Evolutionary conservation across 2,797 vertebrate genomes (phyloP).

Genomic region (Enteromius trimaculatus): DNA sequence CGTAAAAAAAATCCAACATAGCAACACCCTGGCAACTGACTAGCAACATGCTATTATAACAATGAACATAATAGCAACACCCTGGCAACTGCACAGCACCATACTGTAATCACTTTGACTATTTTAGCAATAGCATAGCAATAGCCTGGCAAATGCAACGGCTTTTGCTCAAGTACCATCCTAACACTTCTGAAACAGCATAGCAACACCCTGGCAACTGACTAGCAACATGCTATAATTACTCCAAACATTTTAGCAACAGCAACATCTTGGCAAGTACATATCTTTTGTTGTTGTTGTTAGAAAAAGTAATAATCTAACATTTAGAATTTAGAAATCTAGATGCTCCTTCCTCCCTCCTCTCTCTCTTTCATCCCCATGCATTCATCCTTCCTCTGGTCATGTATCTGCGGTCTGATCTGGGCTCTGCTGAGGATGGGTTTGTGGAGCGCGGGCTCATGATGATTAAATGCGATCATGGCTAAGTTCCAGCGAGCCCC

Average conservation of each 20-base stretch:
- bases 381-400: conserved; percentile 10
- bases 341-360: background rate
- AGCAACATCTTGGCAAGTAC: conserved; percentile 68
- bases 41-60: background rate
- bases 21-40: background rate
- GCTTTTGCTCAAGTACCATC: background rate
- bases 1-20: background rate
- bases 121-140: conserved; percentile 23
- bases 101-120: conserved; percentile 63
- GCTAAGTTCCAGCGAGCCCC: conserved; percentile 51
- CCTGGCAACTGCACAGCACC: conserved; percentile 67
- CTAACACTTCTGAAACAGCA: conserved; percentile 44
- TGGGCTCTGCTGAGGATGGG: conserved; percentile 33
- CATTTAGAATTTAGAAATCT: background rate
- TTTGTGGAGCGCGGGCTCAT: conserved; percentile 52
- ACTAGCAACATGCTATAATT: background rate
- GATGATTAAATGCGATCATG: conserved; percentile 55
- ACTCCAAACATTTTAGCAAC: background rate
- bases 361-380: background rate
- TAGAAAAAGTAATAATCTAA: background rate
- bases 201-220: conserved; percentile 76
- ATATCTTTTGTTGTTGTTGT: background rate
- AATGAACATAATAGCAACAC: background rate
- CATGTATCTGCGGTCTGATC: conserved; percentile 35
- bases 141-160: conserved; percentile 58